Evolutionary conservation across 2,888 invertebrate species (phyloP).

Genomic region (Amorpha juglandis): DNA sequence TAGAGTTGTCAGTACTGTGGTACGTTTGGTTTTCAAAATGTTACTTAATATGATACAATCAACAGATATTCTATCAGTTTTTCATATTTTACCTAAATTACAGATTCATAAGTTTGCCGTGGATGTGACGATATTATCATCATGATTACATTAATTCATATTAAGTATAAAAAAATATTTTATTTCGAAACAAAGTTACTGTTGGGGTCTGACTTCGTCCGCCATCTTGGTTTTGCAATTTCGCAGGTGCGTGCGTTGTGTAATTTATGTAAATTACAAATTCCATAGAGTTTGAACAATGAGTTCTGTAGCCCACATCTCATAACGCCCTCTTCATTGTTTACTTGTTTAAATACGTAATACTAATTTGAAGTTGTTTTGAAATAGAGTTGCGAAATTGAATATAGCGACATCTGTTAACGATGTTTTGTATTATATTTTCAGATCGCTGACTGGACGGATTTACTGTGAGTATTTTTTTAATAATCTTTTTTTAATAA

Average conservation of each 20-base stretch:
- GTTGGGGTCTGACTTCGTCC: background rate
- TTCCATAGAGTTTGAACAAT: constrained; percentile 59
- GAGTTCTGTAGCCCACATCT: constrained; percentile 60
- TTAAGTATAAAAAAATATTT: background rate
- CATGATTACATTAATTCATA: too few relatives aligned
- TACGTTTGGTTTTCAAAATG: too few relatives aligned
- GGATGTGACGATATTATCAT: too few relatives aligned
- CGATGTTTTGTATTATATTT: background rate
- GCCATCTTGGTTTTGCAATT: constrained; percentile 33
- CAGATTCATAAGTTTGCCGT: too few relatives aligned
- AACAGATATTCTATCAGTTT: too few relatives aligned
- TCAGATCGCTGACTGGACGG: background rate
- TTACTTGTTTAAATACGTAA: constrained; percentile 57
- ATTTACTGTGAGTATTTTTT: background rate
- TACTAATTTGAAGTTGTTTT: constrained; percentile 35
- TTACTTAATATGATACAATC: too few relatives aligned
- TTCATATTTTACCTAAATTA: too few relatives aligned
- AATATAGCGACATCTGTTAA: constrained; percentile 25
- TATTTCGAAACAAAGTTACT: constrained; percentile 22
- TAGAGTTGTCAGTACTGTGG: too few relatives aligned
- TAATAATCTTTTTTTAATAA: too few relatives aligned
- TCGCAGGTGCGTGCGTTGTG: constrained; percentile 42
- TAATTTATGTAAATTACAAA: constrained; percentile 47
- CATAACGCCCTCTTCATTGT: constrained; percentile 51
- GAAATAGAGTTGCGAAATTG: background rate